These are phyloP conservation scores for Cataglyphis rosenhaueri DNA, from an alignment of 2,888 invertebrate species.

Conservation along the genomic window DNA sequence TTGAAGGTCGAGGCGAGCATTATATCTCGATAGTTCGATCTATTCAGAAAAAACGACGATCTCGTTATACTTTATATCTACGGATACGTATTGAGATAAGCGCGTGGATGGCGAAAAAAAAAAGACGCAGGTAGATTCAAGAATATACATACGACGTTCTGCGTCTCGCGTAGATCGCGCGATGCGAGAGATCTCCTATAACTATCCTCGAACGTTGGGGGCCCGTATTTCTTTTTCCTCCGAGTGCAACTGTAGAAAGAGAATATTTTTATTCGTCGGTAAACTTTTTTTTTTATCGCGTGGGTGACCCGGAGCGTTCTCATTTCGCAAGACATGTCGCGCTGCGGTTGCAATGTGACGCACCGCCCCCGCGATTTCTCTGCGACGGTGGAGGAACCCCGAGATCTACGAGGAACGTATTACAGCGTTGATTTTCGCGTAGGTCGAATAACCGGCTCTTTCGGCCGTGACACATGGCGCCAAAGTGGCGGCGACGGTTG, in stretches of 20 bases:
- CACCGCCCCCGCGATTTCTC: conserved; percentile 73
- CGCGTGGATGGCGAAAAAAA: conserved; percentile 68
- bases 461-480: conserved; percentile 75
- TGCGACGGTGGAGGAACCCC: conserved; percentile 63
- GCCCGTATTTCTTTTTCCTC: background rate
- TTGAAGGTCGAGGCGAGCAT: conserved; percentile 41
- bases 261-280: conserved; percentile 42
- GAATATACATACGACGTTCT: conserved; percentile 53
- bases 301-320: conserved; percentile 66
- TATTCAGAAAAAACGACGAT: conserved; percentile 61
- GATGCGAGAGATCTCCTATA: conserved; percentile 44
- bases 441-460: conserved; percentile 70
- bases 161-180: conserved; percentile 69
- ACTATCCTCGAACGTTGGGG: conserved; percentile 39
- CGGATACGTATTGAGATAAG: conserved; percentile 67
- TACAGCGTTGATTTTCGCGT: conserved; percentile 76
- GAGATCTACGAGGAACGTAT: conserved; percentile 66
- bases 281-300: conserved; percentile 54
- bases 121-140: conserved; percentile 72
- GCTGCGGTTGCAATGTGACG: conserved; percentile 66
- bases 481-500: conserved; percentile 78
- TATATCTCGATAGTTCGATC: conserved; percentile 61
- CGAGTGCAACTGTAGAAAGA: background rate
- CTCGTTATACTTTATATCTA: conserved; percentile 67
- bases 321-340: conserved; percentile 66